These are phyloP conservation scores for Ectobius pallidus DNA, from an alignment of 2,888 invertebrate genomes.

Conservation along the genomic window DNA sequence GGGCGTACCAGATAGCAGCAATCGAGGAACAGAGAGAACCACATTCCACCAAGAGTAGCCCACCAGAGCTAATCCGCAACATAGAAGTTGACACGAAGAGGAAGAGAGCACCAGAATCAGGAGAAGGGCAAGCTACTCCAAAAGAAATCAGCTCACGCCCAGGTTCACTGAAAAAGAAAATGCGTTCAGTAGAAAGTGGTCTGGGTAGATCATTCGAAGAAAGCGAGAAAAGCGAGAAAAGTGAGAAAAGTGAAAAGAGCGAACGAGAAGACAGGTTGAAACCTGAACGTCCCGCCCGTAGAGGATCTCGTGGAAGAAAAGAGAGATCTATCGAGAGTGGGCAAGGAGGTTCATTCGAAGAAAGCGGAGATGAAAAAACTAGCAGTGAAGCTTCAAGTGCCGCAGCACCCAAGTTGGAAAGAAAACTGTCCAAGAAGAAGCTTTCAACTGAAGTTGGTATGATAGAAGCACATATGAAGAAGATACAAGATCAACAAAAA, in stretches of 20 bases:
- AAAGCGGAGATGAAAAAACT: slow-evolving; percentile 25
- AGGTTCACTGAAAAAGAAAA: slow-evolving; percentile 30
- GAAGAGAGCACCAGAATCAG: slow-evolving; percentile 30
- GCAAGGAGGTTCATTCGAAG: slow-evolving; percentile 36
- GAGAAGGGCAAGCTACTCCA: slow-evolving; percentile 51
- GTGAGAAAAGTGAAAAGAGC: slow-evolving; percentile 47
- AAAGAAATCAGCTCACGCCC: slow-evolving; percentile 34
- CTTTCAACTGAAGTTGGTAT: slow-evolving; percentile 49
- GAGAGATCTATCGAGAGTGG: slow-evolving; percentile 22
- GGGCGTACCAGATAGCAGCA: slow-evolving; percentile 36
- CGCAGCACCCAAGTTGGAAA: slow-evolving; percentile 46
- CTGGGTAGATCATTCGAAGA: slow-evolving; percentile 57
- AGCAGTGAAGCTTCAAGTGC: slow-evolving; percentile 16
- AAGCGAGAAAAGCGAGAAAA: slow-evolving; percentile 45
- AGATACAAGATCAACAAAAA: slow-evolving; percentile 22
- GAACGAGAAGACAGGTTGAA: too few species aligned
- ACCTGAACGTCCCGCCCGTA: slow-evolving; percentile 42
- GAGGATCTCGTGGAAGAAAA: slow-evolving; percentile 40
- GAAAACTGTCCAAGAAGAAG: slow-evolving; percentile 55
- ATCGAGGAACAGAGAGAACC: slow-evolving; percentile 34
- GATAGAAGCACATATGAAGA: slow-evolving; percentile 30
- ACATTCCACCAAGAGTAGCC: slow-evolving; percentile 25
- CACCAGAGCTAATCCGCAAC: slow-evolving; percentile 23
- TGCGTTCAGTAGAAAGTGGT: slow-evolving; percentile 38
- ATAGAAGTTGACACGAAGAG: slow-evolving; percentile 33